A percentile compares a stretch with the other conserved stretches of the same genome.
These are phyloP conservation scores for Rachycentron canadum DNA, from an alignment of 2,797 vertebrate species.

Conservation along the genomic window DNA sequence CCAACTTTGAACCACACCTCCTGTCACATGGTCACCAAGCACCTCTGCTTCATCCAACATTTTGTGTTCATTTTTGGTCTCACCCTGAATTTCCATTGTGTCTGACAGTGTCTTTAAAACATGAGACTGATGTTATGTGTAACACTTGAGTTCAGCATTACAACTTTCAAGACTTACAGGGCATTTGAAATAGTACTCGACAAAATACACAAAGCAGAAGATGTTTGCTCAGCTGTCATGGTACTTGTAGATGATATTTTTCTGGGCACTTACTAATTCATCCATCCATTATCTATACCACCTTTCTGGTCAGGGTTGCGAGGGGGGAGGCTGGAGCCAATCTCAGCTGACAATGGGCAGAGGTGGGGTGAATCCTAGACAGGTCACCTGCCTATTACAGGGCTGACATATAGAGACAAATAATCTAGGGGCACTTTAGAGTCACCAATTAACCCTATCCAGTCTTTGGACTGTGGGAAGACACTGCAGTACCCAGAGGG, in stretches of 20 bases:
- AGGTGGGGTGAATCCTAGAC: too few species aligned
- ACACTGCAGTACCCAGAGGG: too few species aligned
- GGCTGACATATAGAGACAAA: too few species aligned
- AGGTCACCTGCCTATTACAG: too few species aligned
- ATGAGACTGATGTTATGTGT: background rate
- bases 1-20: slow-evolving; percentile 84
- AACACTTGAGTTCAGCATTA: background rate
- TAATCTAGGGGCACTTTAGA: too few species aligned
- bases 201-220: background rate
- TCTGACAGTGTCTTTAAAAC: slow-evolving; percentile 61
- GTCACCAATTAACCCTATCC: too few species aligned
- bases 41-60: slow-evolving; percentile 73
- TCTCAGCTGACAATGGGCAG: too few species aligned
- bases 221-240: background rate
- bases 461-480: too few species aligned
- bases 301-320: too few species aligned
- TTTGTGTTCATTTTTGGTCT: slow-evolving; percentile 35
- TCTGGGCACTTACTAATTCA: background rate
- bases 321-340: too few species aligned
- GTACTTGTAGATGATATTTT: background rate
- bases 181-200: background rate
- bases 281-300: too few species aligned
- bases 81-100: slow-evolving; percentile 14
- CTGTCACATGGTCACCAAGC: slow-evolving; percentile 82
- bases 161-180: background rate